Base-by-base conservation (phyloP, 2,888 invertebrate genomes). In the Hypolimnas misippus region DNA sequence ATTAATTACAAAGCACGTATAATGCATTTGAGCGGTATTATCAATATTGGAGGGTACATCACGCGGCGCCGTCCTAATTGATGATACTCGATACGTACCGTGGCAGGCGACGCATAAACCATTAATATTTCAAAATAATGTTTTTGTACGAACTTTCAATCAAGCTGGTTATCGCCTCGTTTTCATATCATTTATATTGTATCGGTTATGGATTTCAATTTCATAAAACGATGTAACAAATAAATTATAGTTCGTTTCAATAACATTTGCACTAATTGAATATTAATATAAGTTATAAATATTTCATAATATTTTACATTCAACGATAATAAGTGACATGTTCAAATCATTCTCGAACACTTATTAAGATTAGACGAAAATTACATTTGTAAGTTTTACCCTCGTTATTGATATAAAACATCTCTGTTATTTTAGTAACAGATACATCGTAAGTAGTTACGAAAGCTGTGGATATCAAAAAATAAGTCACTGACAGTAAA, bases 11-110 rank as follows among this genome's bases (percentile, higher is more conserved):
- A 67, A 50, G 53, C 10, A 42, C 58, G 52, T 46, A 51, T 66
- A 53, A 68, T 58, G 62, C 57, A 62, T 46, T 21, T 21, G 50
- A 55, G 58, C 65, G 56, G 53, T 63, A 56, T 65, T 57, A 65
- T 62, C 63, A 61, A 60, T 63, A 65, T 46, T 57, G 57, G 54
- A 35, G 50, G 38, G 51, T 40, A 31, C 50, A 58, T 44, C 31
- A 44, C 52, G 10, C 35, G 50, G 50, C 56, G 42, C 44, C 57
- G 31, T 60, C 62, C 65, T 67, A 70, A 71, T 71, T 71, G 68
- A 70, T 71, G 71, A 66, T 60, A 52, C 57, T 57, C 44, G 56
- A 68, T 58, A 63, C 57, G 55, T 51, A 55, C 50, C 44, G 54
- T 51, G 62, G 61, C 63, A 63, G 60, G 54, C 61, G 42, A 63